phyloP scores from a whole-genome alignment of 2,888 invertebrate species.

The Euphydryas editha region DNA sequence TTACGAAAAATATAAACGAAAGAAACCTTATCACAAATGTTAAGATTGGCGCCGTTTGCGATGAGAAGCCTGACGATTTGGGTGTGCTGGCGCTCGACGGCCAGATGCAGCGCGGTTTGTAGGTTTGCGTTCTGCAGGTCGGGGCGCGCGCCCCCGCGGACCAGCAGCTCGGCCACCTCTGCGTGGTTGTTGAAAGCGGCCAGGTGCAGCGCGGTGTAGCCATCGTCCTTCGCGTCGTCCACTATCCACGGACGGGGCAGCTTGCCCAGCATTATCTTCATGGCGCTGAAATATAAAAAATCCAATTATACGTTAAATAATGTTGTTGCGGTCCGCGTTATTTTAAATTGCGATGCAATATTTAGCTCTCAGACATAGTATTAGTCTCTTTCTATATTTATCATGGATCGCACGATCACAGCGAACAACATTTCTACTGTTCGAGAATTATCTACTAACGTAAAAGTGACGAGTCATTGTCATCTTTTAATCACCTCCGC shows the following conservation, averaged over 20 bases:
- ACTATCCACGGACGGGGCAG: slow-evolving; percentile 98
- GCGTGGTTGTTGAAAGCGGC: slow-evolving; percentile 98
- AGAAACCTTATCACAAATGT: slow-evolving; percentile 96
- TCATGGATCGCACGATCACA: no score
- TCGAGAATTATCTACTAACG: no score
- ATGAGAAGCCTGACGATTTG: slow-evolving; percentile 97
- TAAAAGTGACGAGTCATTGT: no score
- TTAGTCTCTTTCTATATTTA: no score
- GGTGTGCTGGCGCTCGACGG: slow-evolving; percentile 98
- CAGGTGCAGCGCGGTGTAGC: slow-evolving; percentile 97
- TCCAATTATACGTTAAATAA: background rate
- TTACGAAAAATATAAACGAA: no score
- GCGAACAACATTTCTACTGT: no score
- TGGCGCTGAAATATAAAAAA: slow-evolving; percentile 87
- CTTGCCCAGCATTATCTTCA: slow-evolving; percentile 96
- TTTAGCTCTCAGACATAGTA: no score
- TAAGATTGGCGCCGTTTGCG: slow-evolving; percentile 95
- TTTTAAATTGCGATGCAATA: no score
- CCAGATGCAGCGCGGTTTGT: slow-evolving; percentile 96
- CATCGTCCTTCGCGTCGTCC: slow-evolving; percentile 99
- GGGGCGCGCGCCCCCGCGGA: slow-evolving; percentile 95
- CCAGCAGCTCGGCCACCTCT: slow-evolving; percentile 96
- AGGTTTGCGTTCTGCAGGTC: slow-evolving; percentile 98
- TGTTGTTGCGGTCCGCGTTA: no score
- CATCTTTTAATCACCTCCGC: no score